These are phyloP conservation scores for Psittacula cyanocephala DNA, from an alignment of 2,113 vertebrate species.

Conservation along the genomic window DNA sequence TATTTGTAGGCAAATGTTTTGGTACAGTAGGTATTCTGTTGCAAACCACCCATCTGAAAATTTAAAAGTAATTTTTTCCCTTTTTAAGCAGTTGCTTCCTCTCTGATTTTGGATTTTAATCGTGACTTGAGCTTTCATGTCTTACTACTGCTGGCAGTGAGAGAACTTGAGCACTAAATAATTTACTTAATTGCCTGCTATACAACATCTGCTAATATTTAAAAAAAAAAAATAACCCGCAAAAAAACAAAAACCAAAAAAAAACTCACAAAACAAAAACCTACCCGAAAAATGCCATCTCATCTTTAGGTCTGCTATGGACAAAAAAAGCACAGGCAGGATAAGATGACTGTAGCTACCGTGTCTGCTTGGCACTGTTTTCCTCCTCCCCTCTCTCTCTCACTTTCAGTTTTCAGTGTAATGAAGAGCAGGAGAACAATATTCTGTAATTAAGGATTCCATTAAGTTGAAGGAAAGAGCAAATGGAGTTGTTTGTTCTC, in stretches of 20 bases:
- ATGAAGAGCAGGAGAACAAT: slow-evolving; percentile 95
- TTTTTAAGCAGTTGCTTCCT: slow-evolving; percentile 42
- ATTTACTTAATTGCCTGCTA: slow-evolving; percentile 75
- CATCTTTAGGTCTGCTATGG: slow-evolving; percentile 70
- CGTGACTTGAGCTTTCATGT: slow-evolving; percentile 60
- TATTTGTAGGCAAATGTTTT: not conserved
- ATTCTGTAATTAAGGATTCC: slow-evolving; percentile 99
- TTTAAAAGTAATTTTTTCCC: slow-evolving; percentile 30
- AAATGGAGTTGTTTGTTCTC: slow-evolving; percentile 99
- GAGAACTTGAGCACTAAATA: slow-evolving; percentile 71
- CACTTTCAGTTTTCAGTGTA: slow-evolving; percentile 80
- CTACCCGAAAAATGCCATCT: slow-evolving; percentile 71
- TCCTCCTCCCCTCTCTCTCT: slow-evolving; percentile 71
- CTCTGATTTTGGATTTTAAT: slow-evolving; percentile 68
- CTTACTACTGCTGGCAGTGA: slow-evolving; percentile 67
- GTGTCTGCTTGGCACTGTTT: slow-evolving; percentile 74
- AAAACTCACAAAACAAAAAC: too few relatives aligned
- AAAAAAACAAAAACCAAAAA: not conserved
- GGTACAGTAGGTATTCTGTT: slow-evolving; percentile 19
- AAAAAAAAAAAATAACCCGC: not conserved
- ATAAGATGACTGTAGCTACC: slow-evolving; percentile 72
- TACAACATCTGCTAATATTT: slow-evolving; percentile 73
- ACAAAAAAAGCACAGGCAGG: slow-evolving; percentile 67
- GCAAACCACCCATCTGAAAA: not conserved
- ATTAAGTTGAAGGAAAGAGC: slow-evolving; percentile 99